phyloP scores from a whole-genome alignment of 2,888 invertebrate genomes.

The Conchocele bisecta region DNA sequence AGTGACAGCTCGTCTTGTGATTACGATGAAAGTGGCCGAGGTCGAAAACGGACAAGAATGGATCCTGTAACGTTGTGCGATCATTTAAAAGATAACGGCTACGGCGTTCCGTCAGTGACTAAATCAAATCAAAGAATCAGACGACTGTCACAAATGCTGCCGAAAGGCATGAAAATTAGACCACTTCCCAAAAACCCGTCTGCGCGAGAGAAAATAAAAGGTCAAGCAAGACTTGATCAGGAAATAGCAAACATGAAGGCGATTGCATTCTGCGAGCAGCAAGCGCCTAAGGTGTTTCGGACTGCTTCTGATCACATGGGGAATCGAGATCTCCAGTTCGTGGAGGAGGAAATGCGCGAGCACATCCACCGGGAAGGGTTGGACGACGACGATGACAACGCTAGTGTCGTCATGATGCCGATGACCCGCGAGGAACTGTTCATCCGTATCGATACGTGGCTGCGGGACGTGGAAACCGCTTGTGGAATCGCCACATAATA shows the following conservation, averaged over 20 bases:
- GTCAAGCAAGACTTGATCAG: constrained; percentile 69
- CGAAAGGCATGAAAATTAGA: constrained; percentile 53
- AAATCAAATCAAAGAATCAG: constrained; percentile 48
- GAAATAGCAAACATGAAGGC: constrained; percentile 74
- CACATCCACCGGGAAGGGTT: constrained; percentile 56
- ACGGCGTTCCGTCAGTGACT: constrained; percentile 57
- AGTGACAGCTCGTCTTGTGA: constrained; percentile 46
- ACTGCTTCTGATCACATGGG: constrained; percentile 69
- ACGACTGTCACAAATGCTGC: constrained; percentile 44
- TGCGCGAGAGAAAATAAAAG: constrained; percentile 70
- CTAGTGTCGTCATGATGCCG: constrained; percentile 58
- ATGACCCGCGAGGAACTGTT: constrained; percentile 69
- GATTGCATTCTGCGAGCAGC: constrained; percentile 72
- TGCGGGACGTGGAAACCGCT: constrained; percentile 61
- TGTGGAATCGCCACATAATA: no score
- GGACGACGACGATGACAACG: constrained; percentile 51
- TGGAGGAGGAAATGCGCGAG: constrained; percentile 69
- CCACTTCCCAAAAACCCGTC: constrained; percentile 66
- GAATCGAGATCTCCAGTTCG: constrained; percentile 68
- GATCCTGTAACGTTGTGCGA: constrained; percentile 60
- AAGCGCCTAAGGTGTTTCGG: constrained; percentile 64
- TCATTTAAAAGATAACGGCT: constrained; percentile 61
- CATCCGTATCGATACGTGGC: constrained; percentile 66
- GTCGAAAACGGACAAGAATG: constrained; percentile 47
- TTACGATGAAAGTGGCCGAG: constrained; percentile 31